phyloP scores from a whole-genome alignment of 1,140 invertebrate genomes.

The Delia radicum region DNA sequence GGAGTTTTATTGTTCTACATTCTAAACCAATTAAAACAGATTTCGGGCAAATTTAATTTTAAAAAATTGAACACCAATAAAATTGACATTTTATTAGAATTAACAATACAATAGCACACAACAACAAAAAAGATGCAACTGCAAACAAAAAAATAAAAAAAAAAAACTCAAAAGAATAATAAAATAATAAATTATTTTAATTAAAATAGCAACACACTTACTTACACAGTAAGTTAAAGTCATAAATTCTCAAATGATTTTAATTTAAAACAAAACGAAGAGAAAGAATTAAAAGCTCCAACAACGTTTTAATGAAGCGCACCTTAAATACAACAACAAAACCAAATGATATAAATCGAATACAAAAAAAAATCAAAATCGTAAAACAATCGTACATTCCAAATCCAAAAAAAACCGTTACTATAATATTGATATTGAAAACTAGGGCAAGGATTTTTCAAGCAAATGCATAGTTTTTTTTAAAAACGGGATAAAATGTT shows the following conservation, averaged over 20 bases:
- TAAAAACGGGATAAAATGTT: too few relatives aligned
- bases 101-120: background rate
- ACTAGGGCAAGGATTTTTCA: too few relatives aligned
- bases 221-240: constrained; percentile 8
- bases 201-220: constrained; percentile 15
- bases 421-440: background rate
- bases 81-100: background rate
- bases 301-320: background rate
- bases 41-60: background rate
- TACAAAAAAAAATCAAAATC: background rate
- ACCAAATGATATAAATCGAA: background rate
- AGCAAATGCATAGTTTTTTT: too few relatives aligned
- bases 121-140: background rate
- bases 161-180: background rate
- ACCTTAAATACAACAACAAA: background rate
- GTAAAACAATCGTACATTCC: constrained; percentile 15
- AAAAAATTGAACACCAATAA: background rate
- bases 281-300: background rate
- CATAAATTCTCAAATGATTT: constrained; percentile 15
- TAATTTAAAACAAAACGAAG: background rate
- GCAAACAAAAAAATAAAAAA: background rate
- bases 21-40: background rate
- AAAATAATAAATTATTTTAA: constrained; percentile 25
- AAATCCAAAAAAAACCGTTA: constrained; percentile 7
- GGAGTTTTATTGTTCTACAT: background rate